Base-by-base conservation (phyloP, 2,113 vertebrate species). In the Callionymus lyra region DNA sequence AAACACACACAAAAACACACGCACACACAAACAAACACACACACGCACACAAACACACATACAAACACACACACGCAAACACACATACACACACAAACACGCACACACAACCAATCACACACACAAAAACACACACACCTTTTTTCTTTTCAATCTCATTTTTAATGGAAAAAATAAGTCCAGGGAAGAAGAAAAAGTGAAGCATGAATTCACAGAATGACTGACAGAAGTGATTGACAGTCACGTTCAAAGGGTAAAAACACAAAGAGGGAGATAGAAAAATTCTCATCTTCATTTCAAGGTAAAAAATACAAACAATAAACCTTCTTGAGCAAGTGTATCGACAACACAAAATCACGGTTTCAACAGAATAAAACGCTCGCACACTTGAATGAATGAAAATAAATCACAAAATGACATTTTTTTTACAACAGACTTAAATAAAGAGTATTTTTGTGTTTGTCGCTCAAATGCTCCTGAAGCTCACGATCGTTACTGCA, bases 131-230 rank as follows among this genome's bases (percentile, higher is more conserved):
- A 47, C 47, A 53, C 44, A 57, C 33, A 59, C 38, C 55, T 65
- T 57, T 27, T 27, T 68, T 36, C 53, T 59, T 71, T 82, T 82
- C 74, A 75, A 67, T 83, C 64, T 76, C 67, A 77, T 79, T 82
- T 79, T 83, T 82, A 81, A 83, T 81, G 75, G 64, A 80, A 82
- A 80, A 77, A 74, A 82, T 70, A 59, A 61, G 80, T 64, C 64
- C 21, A 11, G 77, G 72, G 70, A 61, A 59, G 72, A 70, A 75
- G 74, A 69, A 63, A 70, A 48, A 42, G 53, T 58, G 67, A 73
- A 73, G 73, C 74, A 68, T 27, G 50, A 38, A 74, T 78, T 74
- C 78, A 83, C 82, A 85, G 63, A 79, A 80, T 73, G 76, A 74
- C 54, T 74, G 70, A 71, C 65, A 69, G 74, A 68, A 41, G 66